Evolutionary conservation across 2,113 vertebrate genomes (phyloP), one percentile per base, ranked within the genome.

Genomic region (Dicentrarchus labrax): DNA sequence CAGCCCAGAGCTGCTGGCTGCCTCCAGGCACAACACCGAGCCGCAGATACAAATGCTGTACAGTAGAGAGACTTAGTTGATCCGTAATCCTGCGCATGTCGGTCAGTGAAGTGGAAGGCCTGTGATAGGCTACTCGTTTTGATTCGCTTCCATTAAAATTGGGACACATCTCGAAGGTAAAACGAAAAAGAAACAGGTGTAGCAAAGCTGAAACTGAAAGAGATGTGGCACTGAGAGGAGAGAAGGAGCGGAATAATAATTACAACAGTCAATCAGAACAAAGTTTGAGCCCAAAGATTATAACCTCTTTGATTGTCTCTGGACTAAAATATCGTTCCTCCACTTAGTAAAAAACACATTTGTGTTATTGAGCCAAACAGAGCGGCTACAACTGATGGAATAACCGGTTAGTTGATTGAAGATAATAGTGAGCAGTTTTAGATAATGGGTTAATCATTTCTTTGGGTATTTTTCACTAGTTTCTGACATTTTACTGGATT

Each of bases 111-210:
- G 77, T 75, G 71, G 62, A 51, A 61, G 2, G 54, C 57, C 75
- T 67, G 72, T 70, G 82, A 80, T 70, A 24, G 57, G 69, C 72
- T 15, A 16, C 82, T 62, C 4, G 7, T 81, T 87, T 80, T 78
- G 72, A 81, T 86, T 60, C 17, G 12, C 64, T 86, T 65, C 53
- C 77, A 59, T 82, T 80, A 70, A 81, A 89, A 78, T 21, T 80
- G 71, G 80, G 80, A 87, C 86, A 67, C 67, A 60, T 86, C 82
- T 91, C 79, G 39, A 43, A 86, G 87, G 78, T 76, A 83, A 30
- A 73, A 78, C 6, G 69, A 22, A 15, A 12, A 48, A 51, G 65
- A 54, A 70, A 72, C 60, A 75, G 56, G 75, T 75, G 67, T 3
- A 30, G 30, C 17, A 24, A 62, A 30, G 59, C 65, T 24, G 8